Evolutionary conservation across 2,888 invertebrate genomes (phyloP).

Genomic region (Mellilla xanthometata): DNA sequence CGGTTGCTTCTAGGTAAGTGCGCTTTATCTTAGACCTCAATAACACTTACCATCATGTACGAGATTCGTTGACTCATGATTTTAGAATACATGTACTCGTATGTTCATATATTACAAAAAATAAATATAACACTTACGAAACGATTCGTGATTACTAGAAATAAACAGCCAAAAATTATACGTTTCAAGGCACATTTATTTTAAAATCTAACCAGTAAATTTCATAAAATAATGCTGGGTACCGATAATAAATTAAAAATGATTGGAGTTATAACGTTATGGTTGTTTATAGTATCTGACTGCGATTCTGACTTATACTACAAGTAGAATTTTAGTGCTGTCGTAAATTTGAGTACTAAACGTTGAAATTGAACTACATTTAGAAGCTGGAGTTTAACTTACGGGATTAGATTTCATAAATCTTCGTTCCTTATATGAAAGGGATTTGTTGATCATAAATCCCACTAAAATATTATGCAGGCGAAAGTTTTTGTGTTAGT

Average conservation of each 20-base stretch:
- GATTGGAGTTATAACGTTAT: constrained; percentile 10
- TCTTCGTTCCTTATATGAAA: too few relatives aligned
- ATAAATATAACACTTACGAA: background rate
- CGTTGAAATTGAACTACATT: constrained; percentile 13
- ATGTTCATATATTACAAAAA: too few relatives aligned
- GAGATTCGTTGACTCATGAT: too few relatives aligned
- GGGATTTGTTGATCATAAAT: too few relatives aligned
- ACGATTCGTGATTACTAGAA: background rate
- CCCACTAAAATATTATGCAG: too few relatives aligned
- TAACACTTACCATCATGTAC: too few relatives aligned
- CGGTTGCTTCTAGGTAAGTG: too few relatives aligned
- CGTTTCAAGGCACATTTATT: background rate
- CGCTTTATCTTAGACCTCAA: too few relatives aligned
- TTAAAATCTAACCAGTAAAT: background rate
- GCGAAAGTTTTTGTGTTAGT: too few relatives aligned
- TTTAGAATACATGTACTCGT: too few relatives aligned
- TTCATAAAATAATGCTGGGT: constrained; percentile 1
- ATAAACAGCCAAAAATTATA: background rate
- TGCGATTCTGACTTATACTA: constrained; percentile 28
- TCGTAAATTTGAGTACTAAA: constrained; percentile 22
- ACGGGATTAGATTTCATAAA: background rate
- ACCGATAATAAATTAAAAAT: constrained; percentile 10
- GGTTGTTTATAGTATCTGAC: constrained; percentile 24
- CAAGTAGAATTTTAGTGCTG: constrained; percentile 20
- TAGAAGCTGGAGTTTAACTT: background rate